Evolutionary conservation across 2,113 vertebrate species (phyloP).

Genomic region (Pipra filicauda): DNA sequence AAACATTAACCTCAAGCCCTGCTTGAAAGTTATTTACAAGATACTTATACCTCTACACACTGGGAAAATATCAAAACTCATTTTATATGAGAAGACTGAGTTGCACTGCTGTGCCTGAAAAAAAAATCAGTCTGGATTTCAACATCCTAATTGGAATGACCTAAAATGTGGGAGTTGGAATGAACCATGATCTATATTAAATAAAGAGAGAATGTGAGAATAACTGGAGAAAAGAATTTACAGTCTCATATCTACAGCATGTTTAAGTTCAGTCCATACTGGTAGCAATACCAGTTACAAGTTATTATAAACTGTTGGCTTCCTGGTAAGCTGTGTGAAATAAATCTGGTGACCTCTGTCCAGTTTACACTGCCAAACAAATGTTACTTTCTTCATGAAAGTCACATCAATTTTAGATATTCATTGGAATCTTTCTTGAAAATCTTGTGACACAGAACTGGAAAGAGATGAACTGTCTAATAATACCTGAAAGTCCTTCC

Average conservation of each 20-base stretch:
- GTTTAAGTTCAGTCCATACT: neutral
- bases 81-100: neutral
- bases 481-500: neutral
- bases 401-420: neutral
- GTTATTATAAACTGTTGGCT: neutral
- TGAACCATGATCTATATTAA: neutral
- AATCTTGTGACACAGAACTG: neutral
- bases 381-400: neutral
- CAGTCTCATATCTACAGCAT: neutral
- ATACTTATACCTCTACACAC: neutral
- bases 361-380: neutral
- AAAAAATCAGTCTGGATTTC: neutral
- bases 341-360: neutral
- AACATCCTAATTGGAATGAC: neutral
- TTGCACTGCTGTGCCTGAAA: neutral
- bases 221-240: neutral
- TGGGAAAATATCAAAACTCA: neutral
- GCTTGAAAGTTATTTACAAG: neutral
- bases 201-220: neutral
- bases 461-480: neutral
- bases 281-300: neutral
- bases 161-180: neutral
- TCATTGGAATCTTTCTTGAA: neutral
- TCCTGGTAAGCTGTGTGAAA: neutral
- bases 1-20: neutral